Percentiles rank a stretch among this genome's conserved stretches.
Evolutionary conservation across 2,113 vertebrate genomes (phyloP).

Genomic region (Procavia capensis): DNA sequence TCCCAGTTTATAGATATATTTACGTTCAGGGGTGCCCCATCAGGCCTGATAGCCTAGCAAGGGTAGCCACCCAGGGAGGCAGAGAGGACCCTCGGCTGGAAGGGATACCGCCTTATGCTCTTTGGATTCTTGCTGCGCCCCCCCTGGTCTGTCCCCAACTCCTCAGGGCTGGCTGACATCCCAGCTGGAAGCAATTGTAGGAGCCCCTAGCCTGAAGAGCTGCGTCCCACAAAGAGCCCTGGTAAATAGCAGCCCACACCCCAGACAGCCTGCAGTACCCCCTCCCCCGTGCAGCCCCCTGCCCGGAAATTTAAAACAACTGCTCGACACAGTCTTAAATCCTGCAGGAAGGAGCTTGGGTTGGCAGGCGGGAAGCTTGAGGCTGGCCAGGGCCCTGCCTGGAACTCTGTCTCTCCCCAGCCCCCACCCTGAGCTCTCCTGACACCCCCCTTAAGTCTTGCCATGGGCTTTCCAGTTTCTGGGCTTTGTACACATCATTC

Average conservation of each 20-base stretch:
- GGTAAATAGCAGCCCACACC: constrained; percentile 80
- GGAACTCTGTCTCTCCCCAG: neutral
- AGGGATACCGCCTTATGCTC: constrained; percentile 12
- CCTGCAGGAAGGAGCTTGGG: constrained; percentile 74
- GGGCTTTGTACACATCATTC: neutral
- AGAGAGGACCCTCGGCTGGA: neutral
- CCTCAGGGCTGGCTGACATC: constrained; percentile 67
- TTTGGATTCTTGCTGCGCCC: constrained; percentile 12
- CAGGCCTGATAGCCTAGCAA: neutral
- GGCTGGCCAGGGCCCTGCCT: constrained; percentile 27
- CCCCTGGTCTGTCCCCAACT: neutral
- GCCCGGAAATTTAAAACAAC: constrained; percentile 84
- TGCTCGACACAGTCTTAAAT: constrained; percentile 82
- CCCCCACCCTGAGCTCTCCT: constrained; percentile 22
- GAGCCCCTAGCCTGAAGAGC: constrained; percentile 72
- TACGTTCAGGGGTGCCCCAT: constrained; percentile 50
- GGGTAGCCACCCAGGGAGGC: constrained; percentile 51
- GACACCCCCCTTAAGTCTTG: neutral
- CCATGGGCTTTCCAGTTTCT: neutral
- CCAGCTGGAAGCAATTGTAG: constrained; percentile 83
- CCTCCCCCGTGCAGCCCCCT: constrained; percentile 71
- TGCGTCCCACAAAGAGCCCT: constrained; percentile 75
- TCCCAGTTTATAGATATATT: constrained; percentile 73
- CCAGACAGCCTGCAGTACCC: constrained; percentile 71
- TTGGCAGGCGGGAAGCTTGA: constrained; percentile 67